Evolutionary conservation across 2,113 vertebrate genomes (phyloP).

Genomic region (Gavialis gangeticus): DNA sequence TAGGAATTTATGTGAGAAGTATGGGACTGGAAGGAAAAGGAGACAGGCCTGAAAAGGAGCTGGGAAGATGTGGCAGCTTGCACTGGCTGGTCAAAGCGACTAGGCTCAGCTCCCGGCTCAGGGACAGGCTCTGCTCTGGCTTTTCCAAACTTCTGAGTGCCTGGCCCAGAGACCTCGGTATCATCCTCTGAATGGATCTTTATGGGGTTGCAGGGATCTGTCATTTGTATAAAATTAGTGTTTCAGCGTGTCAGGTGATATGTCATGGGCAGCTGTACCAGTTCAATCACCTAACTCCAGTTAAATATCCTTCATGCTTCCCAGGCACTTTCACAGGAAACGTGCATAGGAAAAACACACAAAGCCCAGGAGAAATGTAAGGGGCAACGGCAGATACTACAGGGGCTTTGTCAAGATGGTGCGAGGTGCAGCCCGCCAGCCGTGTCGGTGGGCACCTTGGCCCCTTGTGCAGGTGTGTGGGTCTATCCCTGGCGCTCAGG

Average conservation of each 20-base stretch:
- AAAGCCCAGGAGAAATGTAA: neutral
- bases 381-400: neutral
- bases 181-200: too few species aligned
- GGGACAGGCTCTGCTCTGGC: too few species aligned
- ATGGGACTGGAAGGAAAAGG: neutral
- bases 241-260: too few species aligned
- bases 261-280: neutral
- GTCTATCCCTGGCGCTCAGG: neutral
- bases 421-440: too few species aligned
- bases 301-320: neutral
- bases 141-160: neutral
- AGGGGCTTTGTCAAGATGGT: neutral
- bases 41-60: neutral
- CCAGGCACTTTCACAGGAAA: neutral
- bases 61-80: neutral
- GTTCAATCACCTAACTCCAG: neutral
- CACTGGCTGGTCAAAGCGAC: neutral
- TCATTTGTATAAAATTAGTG: too few species aligned
- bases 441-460: too few species aligned
- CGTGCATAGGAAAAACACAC: neutral
- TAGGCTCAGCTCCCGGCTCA: neutral
- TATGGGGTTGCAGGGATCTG: too few species aligned
- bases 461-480: too few species aligned
- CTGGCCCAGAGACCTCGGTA: neutral
- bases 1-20: neutral